Conservation (phyloP, 2,888 invertebrate species). For the Phalera bucephala region DNA sequence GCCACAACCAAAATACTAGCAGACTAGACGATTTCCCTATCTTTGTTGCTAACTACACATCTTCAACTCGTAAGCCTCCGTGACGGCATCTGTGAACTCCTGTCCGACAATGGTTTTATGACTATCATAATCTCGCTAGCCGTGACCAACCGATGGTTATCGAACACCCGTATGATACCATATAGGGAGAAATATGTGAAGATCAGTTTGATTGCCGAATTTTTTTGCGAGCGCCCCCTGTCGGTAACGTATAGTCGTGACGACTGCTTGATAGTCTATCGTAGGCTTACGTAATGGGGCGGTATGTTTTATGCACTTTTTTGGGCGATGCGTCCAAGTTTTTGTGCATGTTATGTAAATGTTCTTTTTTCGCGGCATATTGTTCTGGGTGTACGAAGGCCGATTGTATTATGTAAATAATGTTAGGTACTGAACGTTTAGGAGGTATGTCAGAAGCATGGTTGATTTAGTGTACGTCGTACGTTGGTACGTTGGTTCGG, state of each 20-base stretch:
- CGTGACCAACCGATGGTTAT: conserved; percentile 45
- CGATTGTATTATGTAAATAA: background rate
- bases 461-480: background rate
- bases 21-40: background rate
- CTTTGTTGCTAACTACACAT: background rate
- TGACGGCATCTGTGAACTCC: conserved; percentile 39
- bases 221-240: conserved; percentile 33
- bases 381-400: background rate
- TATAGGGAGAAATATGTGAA: conserved; percentile 30
- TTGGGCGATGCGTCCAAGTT: conserved; percentile 4
- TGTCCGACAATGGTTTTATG: conserved; percentile 47
- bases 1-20: background rate
- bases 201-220: conserved; percentile 34
- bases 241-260: conserved; percentile 18
- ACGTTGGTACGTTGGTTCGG: no score
- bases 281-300: conserved; percentile 29
- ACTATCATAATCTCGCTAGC: conserved; percentile 35
- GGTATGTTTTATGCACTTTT: conserved; percentile 31
- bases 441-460: background rate
- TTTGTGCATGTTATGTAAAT: conserved; percentile 14
- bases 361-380: conserved; percentile 12
- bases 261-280: conserved; percentile 20
- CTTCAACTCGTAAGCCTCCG: conserved; percentile 15
- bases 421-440: background rate
- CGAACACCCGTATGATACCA: conserved; percentile 31